Base-by-base conservation (phyloP, 2,888 invertebrate genomes). In the Yponomeuta sedellus region DNA sequence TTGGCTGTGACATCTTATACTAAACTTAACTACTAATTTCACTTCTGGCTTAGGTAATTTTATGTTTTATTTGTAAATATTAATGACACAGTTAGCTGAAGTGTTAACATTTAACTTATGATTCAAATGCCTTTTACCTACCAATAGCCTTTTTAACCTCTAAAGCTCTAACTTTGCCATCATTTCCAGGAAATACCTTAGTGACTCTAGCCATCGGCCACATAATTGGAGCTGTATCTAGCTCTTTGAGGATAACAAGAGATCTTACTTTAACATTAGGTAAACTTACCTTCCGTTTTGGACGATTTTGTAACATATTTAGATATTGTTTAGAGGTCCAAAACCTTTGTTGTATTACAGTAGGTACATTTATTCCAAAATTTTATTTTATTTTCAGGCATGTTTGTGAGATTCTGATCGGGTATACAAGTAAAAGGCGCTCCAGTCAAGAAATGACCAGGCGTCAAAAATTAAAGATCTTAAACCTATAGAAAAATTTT, bases 391-490 rank as follows among this genome's bases (percentile, higher is more conserved):
- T 70, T 71, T 1, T 34, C 44, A n/a, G 69, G 65, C 6, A 67
- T 5, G 12, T 70, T 62, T 1, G 61, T 63, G 4, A 74, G 12
- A 25, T 72, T 65, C 0, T 70, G 69, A 16, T 77, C 71, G 1
- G 75, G 71, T 5, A 73, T 6, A 12, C 75, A 61, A 25, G 12
- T 20, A 61, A 61, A 25, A 25, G 59, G 59, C 1, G 22, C 25
- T 20, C 59, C 77, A 63, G 77, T 74, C 1, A 79, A 67, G 52
- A 78, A 75, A 68, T 78, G 78, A 2, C 72, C 74, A 56, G 75
- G 77, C 2, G 74, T 75, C 0, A 77, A 66, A 5, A 66, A 68
- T 8, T 63, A 10, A 19, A 11, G 69, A 61, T 74, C 72, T n/a
- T 64, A 25, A 3, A 70, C 67, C n/a, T n/a, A n/a, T n/a, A n/a